phyloP scores from a whole-genome alignment of 2,888 invertebrate species.

The Leptinotarsa haldemani region DNA sequence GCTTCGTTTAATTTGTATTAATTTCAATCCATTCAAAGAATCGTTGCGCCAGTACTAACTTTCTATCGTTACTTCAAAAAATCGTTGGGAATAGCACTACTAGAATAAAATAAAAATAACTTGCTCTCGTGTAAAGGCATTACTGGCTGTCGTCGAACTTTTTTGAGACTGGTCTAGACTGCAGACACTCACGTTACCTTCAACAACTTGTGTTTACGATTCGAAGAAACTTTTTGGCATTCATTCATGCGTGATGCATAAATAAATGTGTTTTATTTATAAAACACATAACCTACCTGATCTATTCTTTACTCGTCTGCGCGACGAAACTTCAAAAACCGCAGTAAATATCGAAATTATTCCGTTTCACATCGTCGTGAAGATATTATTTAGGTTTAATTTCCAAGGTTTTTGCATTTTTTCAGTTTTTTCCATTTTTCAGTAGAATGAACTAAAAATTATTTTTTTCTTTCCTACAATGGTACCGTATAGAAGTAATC shows the following conservation, averaged over 20 bases:
- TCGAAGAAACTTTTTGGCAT: conserved; percentile 40
- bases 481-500: too few species aligned
- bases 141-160: neutral
- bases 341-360: too few species aligned
- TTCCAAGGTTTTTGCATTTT: too few species aligned
- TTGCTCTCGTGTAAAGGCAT: neutral
- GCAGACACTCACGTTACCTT: conserved; percentile 24
- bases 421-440: too few species aligned
- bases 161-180: conserved; percentile 8
- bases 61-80: neutral
- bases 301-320: neutral
- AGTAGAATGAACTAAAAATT: too few species aligned
- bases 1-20: too few species aligned
- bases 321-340: neutral
- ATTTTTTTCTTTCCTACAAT: too few species aligned
- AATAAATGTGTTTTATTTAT: conserved; percentile 40
- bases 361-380: too few species aligned
- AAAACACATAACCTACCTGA: conserved; percentile 31
- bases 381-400: too few species aligned
- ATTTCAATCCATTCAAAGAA: too few species aligned
- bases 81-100: neutral
- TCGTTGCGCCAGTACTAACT: neutral
- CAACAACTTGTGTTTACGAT: conserved; percentile 35
- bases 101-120: neutral
- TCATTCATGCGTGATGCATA: conserved; percentile 36